These are phyloP conservation scores for Proales similis DNA, from an alignment of 1,140 invertebrate species.

Conservation along the genomic window DNA sequence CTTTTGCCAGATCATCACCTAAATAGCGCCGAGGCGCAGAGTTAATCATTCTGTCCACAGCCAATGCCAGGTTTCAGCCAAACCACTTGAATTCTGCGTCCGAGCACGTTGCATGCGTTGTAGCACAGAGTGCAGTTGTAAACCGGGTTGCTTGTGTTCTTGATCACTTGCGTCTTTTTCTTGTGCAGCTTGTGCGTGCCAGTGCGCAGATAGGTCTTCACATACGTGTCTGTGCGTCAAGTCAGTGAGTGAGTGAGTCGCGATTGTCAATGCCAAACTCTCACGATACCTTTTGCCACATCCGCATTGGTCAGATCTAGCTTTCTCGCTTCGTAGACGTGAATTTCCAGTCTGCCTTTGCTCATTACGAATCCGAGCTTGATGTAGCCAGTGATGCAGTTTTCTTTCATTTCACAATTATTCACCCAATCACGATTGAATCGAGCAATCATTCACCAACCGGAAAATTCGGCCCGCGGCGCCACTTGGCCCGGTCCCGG, in stretches of 20 bases:
- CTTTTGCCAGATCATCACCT: constrained; percentile 73
- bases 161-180: constrained; percentile 74
- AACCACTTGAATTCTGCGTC: constrained; percentile 67
- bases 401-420: constrained; percentile 42
- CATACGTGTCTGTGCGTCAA: constrained; percentile 68
- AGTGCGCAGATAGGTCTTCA: constrained; percentile 82
- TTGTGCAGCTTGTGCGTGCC: constrained; percentile 78
- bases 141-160: constrained; percentile 69
- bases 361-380: constrained; percentile 77
- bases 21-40: constrained; percentile 6
- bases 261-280: not conserved
- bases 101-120: constrained; percentile 71
- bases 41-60: not conserved
- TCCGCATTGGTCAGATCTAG: too few species aligned
- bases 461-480: too few species aligned
- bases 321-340: constrained; percentile 63
- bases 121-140: constrained; percentile 82
- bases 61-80: constrained; percentile 23
- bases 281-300: not conserved
- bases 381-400: constrained; percentile 61
- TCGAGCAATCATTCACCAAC: too few species aligned
- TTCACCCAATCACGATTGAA: too few species aligned
- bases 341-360: constrained; percentile 81
- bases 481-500: constrained; percentile 48
- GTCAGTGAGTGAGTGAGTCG: not conserved